phyloP scores from a whole-genome alignment of 2,888 invertebrate species.

The Cantharis nigra region DNA sequence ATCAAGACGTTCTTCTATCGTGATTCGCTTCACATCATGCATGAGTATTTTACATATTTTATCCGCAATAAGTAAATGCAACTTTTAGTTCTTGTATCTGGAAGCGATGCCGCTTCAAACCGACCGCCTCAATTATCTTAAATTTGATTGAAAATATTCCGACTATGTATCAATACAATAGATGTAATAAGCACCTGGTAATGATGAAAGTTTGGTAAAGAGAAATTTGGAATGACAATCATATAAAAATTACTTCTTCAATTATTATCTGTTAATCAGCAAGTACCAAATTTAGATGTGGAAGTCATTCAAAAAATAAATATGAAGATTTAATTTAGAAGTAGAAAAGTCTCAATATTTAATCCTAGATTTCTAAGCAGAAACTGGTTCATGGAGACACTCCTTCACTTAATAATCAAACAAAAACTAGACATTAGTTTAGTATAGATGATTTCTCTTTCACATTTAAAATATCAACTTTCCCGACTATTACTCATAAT shows the following conservation, averaged over 20 bases:
- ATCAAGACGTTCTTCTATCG: not conserved
- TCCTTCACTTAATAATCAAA: conserved; percentile 5
- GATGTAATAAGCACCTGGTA: not conserved
- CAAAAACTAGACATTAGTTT: not conserved
- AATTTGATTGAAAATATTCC: not conserved
- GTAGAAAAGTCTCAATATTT: not conserved
- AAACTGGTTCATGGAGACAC: conserved; percentile 1
- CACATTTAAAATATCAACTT: conserved; percentile 6
- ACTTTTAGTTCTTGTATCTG: not conserved
- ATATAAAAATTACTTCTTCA: not conserved
- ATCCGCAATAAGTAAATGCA: not conserved
- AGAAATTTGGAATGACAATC: not conserved
- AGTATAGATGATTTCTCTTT: conserved; percentile 5
- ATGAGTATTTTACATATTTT: not conserved
- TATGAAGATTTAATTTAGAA: conserved; percentile 1
- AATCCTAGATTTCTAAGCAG: not conserved
- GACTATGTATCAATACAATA: not conserved
- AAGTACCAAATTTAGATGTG: not conserved
- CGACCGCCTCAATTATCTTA: not conserved
- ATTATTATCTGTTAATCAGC: not conserved
- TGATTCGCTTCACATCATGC: not conserved
- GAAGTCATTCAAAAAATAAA: not conserved
- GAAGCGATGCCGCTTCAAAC: not conserved
- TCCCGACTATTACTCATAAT: conserved; percentile 2
- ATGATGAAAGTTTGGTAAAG: not conserved